Percentiles rank a stretch among this genome's conserved stretches.
Conservation (phyloP, 2,797 vertebrate species). For the Chelon labrosus region DNA sequence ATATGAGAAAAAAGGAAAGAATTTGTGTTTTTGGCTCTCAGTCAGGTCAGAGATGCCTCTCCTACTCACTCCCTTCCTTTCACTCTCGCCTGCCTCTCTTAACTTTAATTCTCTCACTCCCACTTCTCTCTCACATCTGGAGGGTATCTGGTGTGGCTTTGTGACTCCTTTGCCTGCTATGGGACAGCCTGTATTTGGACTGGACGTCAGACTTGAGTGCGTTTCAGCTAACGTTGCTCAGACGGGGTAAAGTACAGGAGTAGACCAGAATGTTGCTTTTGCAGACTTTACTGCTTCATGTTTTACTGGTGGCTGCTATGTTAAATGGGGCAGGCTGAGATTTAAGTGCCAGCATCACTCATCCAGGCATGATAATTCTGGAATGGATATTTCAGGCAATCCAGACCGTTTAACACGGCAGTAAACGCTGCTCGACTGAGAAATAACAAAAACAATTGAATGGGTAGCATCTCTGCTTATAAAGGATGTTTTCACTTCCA, state of each 20-base stretch:
- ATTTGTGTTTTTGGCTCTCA: conserved; percentile 77
- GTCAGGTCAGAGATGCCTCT: conserved; percentile 72
- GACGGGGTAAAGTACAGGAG: conserved; percentile 73
- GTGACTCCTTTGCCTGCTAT: conserved; percentile 84
- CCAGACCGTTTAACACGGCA: conserved; percentile 8
- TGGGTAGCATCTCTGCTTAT: conserved; percentile 7
- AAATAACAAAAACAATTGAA: conserved; percentile 21
- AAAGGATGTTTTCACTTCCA: conserved; percentile 9
- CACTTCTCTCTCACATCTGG: conserved; percentile 87
- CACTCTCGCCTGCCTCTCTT: conserved; percentile 50
- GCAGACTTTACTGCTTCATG: conserved; percentile 45
- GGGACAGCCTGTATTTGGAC: conserved; percentile 77
- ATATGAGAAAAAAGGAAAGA: conserved; percentile 72
- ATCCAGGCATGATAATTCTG: conserved; percentile 43
- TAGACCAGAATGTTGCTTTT: conserved; percentile 25
- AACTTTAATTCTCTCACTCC: conserved; percentile 65
- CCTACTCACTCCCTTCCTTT: conserved; percentile 65
- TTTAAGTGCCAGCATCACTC: conserved; percentile 44
- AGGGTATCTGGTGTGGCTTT: conserved; percentile 85
- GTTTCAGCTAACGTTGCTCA: conserved; percentile 52
- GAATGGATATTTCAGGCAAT: conserved; percentile 21
- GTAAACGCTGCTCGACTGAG: conserved; percentile 13
- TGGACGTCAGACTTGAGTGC: conserved; percentile 67
- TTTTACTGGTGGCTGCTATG: conserved; percentile 26
- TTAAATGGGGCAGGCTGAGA: conserved; percentile 14